Evolutionary conservation across 2,113 vertebrate genomes (phyloP).

Genomic region (Bucco capensis): DNA sequence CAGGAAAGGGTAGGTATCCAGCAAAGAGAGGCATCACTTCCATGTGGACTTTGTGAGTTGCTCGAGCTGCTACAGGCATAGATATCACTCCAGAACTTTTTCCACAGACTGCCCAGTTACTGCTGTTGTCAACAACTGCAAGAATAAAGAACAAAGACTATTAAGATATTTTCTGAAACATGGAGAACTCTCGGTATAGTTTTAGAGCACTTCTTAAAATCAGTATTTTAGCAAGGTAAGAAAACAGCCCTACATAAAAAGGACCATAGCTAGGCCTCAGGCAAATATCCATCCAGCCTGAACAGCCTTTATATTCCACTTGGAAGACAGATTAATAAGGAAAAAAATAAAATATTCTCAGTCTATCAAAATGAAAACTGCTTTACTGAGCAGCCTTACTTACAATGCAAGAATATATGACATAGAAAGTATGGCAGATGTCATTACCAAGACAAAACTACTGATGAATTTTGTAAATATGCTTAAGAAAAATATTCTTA

Average conservation of each 20-base stretch:
- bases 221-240: not conserved
- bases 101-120: slow-evolving; percentile 98
- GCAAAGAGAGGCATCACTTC: slow-evolving; percentile 97
- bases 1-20: slow-evolving; percentile 90
- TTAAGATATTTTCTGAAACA: not conserved
- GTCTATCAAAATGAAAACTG: not conserved
- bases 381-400: not conserved
- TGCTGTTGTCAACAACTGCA: slow-evolving; percentile 95
- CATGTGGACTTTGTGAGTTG: slow-evolving; percentile 91
- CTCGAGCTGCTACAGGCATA: slow-evolving; percentile 83
- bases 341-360: not conserved
- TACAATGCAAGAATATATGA: not conserved
- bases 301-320: not conserved
- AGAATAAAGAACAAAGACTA: not conserved
- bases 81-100: slow-evolving; percentile 93
- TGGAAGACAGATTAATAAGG: not conserved
- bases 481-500: slow-evolving; percentile 36
- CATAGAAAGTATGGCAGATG: not conserved
- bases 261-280: not conserved
- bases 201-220: not conserved
- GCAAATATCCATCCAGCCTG: not conserved
- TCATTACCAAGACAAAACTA: not conserved
- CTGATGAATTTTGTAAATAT: not conserved
- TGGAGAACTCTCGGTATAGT: not conserved
- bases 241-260: not conserved